Conservation (phyloP, 2,113 vertebrate genomes). For the Actinemys pallida region DNA sequence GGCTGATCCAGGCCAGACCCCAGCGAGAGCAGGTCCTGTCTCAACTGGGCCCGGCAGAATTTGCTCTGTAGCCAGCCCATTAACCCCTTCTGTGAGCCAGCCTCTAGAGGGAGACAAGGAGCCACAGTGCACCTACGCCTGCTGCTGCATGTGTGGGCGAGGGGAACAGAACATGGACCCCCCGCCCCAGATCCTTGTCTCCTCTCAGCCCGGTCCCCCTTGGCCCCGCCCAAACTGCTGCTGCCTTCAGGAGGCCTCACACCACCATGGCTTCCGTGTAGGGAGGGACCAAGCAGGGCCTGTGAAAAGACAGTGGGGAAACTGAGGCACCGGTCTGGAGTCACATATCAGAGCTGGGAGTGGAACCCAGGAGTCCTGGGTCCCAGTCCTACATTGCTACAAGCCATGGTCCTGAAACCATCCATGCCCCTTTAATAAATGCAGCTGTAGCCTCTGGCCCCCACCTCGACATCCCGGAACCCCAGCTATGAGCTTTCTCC, state of each 20-base stretch:
- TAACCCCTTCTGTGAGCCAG: background rate
- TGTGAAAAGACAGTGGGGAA: background rate
- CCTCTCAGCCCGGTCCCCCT: background rate
- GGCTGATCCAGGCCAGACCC: background rate
- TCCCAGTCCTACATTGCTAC: no score
- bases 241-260: background rate
- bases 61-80: background rate
- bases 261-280: background rate
- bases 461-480: no score
- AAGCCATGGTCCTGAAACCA: background rate
- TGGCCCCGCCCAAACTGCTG: no score
- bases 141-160: background rate
- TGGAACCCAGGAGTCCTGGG: background rate
- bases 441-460: no score
- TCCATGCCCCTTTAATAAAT: no score
- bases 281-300: background rate
- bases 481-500: no score
- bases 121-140: no score
- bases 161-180: background rate
- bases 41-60: background rate
- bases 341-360: background rate
- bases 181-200: background rate
- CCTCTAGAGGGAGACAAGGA: no score
- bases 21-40: no score
- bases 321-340: background rate